Percentiles rank a stretch among this genome's conserved stretches.
Evolutionary conservation across 2,797 vertebrate species (phyloP).

Genomic region (Clarias pachynema): DNA sequence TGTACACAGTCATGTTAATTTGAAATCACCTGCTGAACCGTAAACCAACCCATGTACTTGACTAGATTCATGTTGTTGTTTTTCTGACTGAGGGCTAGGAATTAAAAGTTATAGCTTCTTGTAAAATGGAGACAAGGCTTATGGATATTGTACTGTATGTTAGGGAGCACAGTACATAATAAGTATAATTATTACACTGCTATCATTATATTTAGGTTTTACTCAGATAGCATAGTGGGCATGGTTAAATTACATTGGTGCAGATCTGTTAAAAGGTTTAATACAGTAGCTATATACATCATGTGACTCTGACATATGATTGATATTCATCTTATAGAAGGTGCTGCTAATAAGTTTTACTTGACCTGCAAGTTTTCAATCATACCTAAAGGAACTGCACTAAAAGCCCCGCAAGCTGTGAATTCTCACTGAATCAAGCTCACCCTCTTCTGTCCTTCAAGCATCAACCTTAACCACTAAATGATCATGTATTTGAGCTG

Average conservation of each 20-base stretch:
- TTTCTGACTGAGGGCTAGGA: not conserved
- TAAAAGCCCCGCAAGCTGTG: not conserved
- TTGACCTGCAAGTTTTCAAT: not conserved
- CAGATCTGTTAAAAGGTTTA: not conserved
- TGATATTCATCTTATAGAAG: not conserved
- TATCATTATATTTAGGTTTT: not conserved
- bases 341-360: not conserved
- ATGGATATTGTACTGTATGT: not conserved
- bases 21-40: not conserved
- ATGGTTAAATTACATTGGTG: not conserved
- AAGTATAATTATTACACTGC: not conserved
- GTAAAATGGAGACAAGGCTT: not conserved
- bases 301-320: not conserved
- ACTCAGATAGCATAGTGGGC: not conserved
- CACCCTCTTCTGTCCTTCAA: conserved; percentile 62
- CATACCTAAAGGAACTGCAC: not conserved
- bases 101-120: not conserved
- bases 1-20: not conserved
- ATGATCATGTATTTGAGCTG: conserved; percentile 71
- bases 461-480: conserved; percentile 48
- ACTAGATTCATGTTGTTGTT: not conserved
- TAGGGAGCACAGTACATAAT: not conserved
- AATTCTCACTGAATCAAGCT: conserved; percentile 50
- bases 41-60: not conserved
- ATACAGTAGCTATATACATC: no score